Evolutionary conservation across 2,113 vertebrate genomes (phyloP).

Genomic region (Embiotoca jacksoni): DNA sequence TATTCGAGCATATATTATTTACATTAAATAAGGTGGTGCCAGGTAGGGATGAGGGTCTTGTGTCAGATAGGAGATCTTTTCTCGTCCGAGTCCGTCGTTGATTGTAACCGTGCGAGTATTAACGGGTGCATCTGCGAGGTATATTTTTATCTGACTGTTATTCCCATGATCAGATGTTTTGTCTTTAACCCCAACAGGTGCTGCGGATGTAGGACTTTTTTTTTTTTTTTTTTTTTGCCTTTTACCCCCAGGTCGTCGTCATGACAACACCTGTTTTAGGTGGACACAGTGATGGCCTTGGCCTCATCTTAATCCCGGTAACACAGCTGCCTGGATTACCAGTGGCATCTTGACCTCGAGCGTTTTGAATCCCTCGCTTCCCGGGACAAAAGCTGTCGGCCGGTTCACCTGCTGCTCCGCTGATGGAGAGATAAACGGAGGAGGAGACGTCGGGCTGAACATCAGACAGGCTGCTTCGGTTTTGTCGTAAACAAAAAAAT

Average conservation of each 20-base stretch:
- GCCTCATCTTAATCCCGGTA: conserved; percentile 71
- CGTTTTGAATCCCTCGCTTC: conserved; percentile 64
- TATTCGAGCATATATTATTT: too few species aligned
- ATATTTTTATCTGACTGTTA: too few species aligned
- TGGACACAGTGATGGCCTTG: conserved; percentile 37
- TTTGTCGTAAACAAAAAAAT: not conserved
- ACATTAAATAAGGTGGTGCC: too few species aligned
- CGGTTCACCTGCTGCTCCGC: conserved; percentile 72
- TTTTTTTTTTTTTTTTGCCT: not conserved
- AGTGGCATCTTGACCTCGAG: conserved; percentile 70
- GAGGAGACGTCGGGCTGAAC: conserved; percentile 12
- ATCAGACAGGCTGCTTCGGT: conserved; percentile 19
- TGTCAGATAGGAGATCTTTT: too few species aligned
- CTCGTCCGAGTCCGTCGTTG: too few species aligned
- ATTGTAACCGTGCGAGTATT: too few species aligned
- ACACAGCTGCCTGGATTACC: conserved; percentile 79
- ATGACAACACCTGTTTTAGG: conserved; percentile 62
- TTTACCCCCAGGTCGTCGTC: conserved; percentile 15
- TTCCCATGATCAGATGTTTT: not conserved
- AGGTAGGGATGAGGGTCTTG: too few species aligned
- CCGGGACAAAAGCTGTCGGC: conserved; percentile 68
- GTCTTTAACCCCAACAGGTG: conserved; percentile 39
- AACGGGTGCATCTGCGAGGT: too few species aligned
- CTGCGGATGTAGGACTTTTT: conserved; percentile 14
- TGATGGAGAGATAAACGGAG: conserved; percentile 74